Evolutionary conservation across 2,797 vertebrate species (phyloP).

Genomic region (Buceros bicornis): DNA sequence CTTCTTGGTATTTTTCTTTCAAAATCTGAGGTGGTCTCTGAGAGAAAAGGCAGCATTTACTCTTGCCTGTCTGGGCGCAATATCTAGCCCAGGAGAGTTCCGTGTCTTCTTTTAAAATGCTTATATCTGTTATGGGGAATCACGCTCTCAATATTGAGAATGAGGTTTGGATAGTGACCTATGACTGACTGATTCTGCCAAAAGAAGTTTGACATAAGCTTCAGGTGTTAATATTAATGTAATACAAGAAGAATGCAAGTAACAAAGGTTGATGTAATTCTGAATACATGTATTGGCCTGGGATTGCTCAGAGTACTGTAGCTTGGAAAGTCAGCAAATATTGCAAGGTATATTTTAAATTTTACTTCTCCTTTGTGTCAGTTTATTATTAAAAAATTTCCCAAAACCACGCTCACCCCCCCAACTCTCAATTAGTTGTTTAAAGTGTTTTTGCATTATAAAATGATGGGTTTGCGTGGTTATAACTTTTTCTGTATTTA

Average conservation of each 20-base stretch:
- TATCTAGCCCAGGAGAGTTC: background rate
- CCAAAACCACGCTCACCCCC: background rate
- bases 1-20: background rate
- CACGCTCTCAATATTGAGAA: background rate
- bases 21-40: background rate
- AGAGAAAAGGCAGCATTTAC: background rate
- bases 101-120: background rate
- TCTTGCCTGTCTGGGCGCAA: accelerated
- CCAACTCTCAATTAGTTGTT: accelerated
- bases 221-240: background rate
- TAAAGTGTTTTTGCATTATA: background rate
- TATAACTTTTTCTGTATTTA: background rate
- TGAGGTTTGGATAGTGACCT: background rate
- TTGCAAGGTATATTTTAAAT: background rate
- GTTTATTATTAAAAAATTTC: background rate
- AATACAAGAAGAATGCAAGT: conserved; percentile 23
- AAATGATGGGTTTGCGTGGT: background rate
- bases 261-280: background rate
- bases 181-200: background rate
- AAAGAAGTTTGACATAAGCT: background rate
- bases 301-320: background rate
- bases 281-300: background rate
- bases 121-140: background rate
- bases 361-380: background rate
- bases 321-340: background rate